Evolutionary conservation across 2,888 invertebrate genomes (phyloP).

Genomic region (Psococerastis gibbosa): DNA sequence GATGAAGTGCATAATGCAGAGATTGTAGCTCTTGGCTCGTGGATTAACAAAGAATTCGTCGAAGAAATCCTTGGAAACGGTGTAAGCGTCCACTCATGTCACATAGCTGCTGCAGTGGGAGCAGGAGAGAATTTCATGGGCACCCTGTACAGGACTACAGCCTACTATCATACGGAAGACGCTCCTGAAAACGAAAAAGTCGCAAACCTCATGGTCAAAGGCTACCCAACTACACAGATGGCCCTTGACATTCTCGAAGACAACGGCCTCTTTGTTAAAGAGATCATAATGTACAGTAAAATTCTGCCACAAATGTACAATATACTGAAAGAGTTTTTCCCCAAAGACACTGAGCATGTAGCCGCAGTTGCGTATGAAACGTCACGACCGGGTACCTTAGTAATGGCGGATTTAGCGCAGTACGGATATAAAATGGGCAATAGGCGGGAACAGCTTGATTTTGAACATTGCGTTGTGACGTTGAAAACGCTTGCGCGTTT

Average conservation of each 20-base stretch:
- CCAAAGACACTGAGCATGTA: neutral
- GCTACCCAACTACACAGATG: neutral
- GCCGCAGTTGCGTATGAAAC: neutral
- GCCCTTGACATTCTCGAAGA: neutral
- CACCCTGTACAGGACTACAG: neutral
- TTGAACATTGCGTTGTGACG: slow-evolving; percentile 18
- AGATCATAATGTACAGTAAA: neutral
- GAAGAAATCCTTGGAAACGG: neutral
- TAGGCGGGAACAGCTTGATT: slow-evolving; percentile 19
- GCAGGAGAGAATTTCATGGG: neutral
- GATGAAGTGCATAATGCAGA: no score
- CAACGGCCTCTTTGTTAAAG: neutral
- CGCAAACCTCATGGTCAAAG: neutral
- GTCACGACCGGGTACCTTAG: slow-evolving; percentile 12
- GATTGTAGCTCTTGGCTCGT: no score
- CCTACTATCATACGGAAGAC: no score
- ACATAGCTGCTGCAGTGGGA: neutral
- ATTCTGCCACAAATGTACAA: neutral
- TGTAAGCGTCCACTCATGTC: neutral
- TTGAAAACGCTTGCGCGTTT: slow-evolving; percentile 19
- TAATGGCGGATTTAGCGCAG: slow-evolving; percentile 20
- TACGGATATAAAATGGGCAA: slow-evolving; percentile 19
- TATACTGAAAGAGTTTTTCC: neutral
- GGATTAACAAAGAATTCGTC: neutral
- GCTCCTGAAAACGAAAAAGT: no score